Evolutionary conservation across 2,888 invertebrate genomes (phyloP).

Genomic region (Rotaria sp.): DNA sequence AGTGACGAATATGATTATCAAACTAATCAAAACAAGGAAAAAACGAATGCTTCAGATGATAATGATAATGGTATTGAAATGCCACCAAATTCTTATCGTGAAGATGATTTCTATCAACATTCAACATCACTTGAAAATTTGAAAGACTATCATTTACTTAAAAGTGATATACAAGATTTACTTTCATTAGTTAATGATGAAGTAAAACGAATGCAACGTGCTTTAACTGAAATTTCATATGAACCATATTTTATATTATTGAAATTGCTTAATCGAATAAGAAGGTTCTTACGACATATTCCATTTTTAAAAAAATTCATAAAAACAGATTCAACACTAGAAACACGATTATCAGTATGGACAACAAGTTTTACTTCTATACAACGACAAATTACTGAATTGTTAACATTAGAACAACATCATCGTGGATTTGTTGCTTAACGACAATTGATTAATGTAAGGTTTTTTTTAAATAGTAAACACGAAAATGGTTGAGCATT

Average conservation of each 20-base stretch:
- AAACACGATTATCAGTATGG: neutral
- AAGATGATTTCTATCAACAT: neutral
- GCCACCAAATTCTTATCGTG: neutral
- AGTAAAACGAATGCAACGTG: slow-evolving; percentile 1
- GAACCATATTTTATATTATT: slow-evolving; percentile 5
- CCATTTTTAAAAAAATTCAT: neutral
- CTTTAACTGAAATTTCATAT: neutral
- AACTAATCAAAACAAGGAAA: too few species aligned
- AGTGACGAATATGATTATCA: neutral
- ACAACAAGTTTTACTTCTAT: neutral
- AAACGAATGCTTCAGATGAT: neutral
- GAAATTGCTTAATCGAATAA: neutral
- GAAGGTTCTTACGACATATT: neutral
- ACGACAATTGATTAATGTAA: neutral
- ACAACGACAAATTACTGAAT: neutral
- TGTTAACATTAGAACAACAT: neutral
- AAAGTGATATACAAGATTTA: slow-evolving; percentile 28
- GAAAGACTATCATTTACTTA: neutral
- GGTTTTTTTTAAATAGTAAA: neutral
- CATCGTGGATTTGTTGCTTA: neutral
- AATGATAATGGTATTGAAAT: neutral
- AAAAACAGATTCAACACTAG: neutral
- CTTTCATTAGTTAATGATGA: neutral
- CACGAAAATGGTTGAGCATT: too few species aligned
- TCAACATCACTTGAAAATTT: neutral